These are phyloP conservation scores for Limanda limanda DNA, from an alignment of 2,113 vertebrate genomes.

Conservation along the genomic window DNA sequence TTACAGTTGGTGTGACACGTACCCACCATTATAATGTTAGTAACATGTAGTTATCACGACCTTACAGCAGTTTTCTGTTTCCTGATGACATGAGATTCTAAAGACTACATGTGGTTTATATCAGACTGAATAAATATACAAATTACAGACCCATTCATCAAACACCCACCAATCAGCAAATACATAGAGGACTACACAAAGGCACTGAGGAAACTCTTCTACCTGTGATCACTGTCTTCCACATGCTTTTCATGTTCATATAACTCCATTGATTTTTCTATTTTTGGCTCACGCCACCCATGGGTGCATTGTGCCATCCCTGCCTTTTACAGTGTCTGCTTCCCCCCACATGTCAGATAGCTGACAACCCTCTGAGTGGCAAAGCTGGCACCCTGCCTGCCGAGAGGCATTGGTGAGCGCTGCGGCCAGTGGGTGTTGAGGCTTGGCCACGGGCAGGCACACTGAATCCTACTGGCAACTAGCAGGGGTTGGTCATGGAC, in stretches of 20 bases:
- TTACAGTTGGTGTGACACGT: background rate
- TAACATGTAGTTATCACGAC: background rate
- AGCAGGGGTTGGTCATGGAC: conserved; percentile 58
- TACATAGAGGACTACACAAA: background rate
- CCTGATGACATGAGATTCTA: background rate
- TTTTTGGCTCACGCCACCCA: conserved; percentile 74
- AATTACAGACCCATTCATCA: background rate
- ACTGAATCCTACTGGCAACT: conserved; percentile 57
- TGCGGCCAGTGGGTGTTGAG: conserved; percentile 57
- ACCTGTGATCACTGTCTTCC: background rate
- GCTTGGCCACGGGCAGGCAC: conserved; percentile 47
- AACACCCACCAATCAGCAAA: background rate
- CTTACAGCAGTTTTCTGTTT: background rate
- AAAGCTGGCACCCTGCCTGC: conserved; percentile 66
- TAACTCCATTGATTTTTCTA: conserved; percentile 58
- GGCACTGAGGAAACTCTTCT: background rate
- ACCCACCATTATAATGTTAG: background rate
- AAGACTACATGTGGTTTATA: background rate
- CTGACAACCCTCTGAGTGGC: conserved; percentile 68
- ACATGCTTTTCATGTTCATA: conserved; percentile 9
- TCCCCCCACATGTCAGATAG: conserved; percentile 58
- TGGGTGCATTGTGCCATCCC: conserved; percentile 71
- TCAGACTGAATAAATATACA: background rate
- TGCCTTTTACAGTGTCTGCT: conserved; percentile 65
- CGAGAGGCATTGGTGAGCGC: conserved; percentile 59